These are phyloP conservation scores for Anoplolepis gracilipes DNA, from an alignment of 1,140 invertebrate genomes.

Conservation along the genomic window DNA sequence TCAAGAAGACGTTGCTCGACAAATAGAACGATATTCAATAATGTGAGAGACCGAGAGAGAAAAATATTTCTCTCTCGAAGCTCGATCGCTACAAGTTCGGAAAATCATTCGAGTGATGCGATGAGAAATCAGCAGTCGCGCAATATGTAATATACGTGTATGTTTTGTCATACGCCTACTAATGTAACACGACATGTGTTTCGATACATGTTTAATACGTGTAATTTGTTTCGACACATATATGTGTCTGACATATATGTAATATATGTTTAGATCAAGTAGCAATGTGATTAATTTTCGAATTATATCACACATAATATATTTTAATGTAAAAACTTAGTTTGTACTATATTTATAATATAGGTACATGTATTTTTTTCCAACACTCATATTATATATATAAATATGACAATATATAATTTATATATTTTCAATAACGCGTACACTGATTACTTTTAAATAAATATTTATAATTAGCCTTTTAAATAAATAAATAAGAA, in stretches of 20 bases:
- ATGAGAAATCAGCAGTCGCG: slow-evolving; percentile 31
- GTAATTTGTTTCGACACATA: neutral
- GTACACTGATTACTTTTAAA: neutral
- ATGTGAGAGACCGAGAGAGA: slow-evolving; percentile 31
- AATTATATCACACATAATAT: neutral
- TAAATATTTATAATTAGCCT: too few species aligned
- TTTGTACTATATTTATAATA: too few species aligned
- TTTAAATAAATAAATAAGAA: too few species aligned
- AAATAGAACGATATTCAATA: slow-evolving; percentile 62
- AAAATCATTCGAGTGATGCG: neutral
- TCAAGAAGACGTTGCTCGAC: slow-evolving; percentile 46
- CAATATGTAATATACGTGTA: neutral
- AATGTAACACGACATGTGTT: slow-evolving; percentile 23
- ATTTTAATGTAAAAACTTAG: neutral
- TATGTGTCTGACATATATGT: neutral
- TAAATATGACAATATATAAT: neutral
- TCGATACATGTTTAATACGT: slow-evolving; percentile 29
- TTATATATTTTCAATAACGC: neutral
- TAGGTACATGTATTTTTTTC: neutral
- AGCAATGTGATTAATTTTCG: neutral
- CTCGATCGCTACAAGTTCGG: neutral
- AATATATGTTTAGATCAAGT: neutral
- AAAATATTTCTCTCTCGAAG: neutral
- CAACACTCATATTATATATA: neutral
- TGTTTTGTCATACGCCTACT: slow-evolving; percentile 13